Conservation (phyloP, 2,113 vertebrate species). For the Chloropsis hardwickii region DNA sequence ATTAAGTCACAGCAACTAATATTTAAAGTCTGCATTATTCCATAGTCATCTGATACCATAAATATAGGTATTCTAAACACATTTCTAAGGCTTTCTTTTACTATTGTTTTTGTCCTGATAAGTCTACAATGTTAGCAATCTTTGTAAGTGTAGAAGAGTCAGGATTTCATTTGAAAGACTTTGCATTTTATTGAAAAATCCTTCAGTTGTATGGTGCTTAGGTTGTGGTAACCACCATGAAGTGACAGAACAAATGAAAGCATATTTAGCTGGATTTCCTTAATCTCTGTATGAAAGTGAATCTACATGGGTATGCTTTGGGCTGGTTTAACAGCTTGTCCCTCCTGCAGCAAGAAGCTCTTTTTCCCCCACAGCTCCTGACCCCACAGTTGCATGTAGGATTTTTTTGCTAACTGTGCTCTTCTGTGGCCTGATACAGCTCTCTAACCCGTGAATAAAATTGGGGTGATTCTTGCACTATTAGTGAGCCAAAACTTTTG, state of each 20-base stretch:
- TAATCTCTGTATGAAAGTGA: not conserved
- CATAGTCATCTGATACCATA: not conserved
- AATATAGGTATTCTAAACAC: not conserved
- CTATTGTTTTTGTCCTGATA: not conserved
- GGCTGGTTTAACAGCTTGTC: not conserved
- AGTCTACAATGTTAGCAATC: not conserved
- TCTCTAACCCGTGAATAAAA: not conserved
- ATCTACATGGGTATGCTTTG: not conserved
- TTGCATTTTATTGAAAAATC: not conserved
- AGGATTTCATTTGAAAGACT: not conserved
- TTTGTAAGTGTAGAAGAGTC: not conserved
- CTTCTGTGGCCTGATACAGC: not conserved
- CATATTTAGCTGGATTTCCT: not conserved
- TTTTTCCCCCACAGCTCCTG: not conserved
- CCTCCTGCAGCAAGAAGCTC: not conserved
- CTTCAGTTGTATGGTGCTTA: not conserved
- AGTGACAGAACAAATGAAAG: not conserved
- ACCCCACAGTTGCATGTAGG: rapidly evolving
- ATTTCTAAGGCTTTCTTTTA: not conserved
- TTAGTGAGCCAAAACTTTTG: not conserved
- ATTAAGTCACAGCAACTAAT: not conserved
- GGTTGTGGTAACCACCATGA: not conserved
- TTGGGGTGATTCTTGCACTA: rapidly evolving
- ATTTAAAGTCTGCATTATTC: not conserved
- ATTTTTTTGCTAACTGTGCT: not conserved